Conservation (phyloP, 2,888 invertebrate species). For the Diabrotica balteata region DNA sequence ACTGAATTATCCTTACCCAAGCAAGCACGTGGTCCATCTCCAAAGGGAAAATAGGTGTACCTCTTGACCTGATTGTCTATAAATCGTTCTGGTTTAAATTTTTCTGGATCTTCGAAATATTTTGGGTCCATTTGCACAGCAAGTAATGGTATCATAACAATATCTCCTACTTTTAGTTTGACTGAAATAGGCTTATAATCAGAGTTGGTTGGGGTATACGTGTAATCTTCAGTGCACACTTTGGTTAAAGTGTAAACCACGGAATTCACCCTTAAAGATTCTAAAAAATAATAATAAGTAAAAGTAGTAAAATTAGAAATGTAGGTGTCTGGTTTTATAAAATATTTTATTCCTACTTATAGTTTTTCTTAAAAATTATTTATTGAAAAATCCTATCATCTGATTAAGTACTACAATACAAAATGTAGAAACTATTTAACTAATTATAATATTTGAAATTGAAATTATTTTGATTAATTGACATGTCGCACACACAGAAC, state of each 20-base stretch:
- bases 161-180: conserved; percentile 48
- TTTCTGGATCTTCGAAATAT: conserved; percentile 56
- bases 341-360: too few relatives aligned
- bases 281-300: conserved; percentile 30
- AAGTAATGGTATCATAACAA: conserved; percentile 50
- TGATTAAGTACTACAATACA: too few relatives aligned
- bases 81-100: conserved; percentile 58
- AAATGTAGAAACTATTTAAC: too few relatives aligned
- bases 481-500: too few relatives aligned
- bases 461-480: too few relatives aligned
- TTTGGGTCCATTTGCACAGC: conserved; percentile 55
- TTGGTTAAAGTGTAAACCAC: conserved; percentile 34
- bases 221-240: conserved; percentile 44
- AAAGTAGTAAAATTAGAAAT: too few relatives aligned
- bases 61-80: conserved; percentile 46
- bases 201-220: conserved; percentile 39
- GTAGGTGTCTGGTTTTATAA: too few relatives aligned
- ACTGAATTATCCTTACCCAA: conserved; percentile 42
- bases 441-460: too few relatives aligned
- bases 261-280: conserved; percentile 39
- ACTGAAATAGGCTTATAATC: conserved; percentile 38
- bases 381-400: too few relatives aligned
- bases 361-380: too few relatives aligned
- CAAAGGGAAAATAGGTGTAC: conserved; percentile 49
- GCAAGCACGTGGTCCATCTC: conserved; percentile 52